These are phyloP conservation scores for Diarsia rubi DNA, from an alignment of 2,888 invertebrate genomes.

Conservation along the genomic window DNA sequence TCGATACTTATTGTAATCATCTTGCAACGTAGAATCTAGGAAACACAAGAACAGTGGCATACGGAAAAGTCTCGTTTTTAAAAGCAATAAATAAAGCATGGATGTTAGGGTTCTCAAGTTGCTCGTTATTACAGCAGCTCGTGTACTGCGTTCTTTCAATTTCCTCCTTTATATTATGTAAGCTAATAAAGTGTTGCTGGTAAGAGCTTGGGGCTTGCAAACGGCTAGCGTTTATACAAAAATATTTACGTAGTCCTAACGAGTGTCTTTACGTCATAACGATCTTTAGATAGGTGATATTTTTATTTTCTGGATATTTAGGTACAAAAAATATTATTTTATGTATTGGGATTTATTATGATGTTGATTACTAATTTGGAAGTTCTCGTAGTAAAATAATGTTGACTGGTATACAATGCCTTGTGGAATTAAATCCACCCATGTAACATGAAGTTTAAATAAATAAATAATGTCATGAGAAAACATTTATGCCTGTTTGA, in stretches of 20 bases:
- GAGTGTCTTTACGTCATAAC: background rate
- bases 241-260: slow-evolving; percentile 9
- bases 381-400: background rate
- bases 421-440: no score
- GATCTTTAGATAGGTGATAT: background rate
- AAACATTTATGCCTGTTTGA: background rate
- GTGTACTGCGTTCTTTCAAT: slow-evolving; percentile 47
- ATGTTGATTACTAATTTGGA: background rate
- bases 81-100: slow-evolving; percentile 36
- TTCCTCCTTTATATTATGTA: slow-evolving; percentile 26
- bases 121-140: slow-evolving; percentile 28
- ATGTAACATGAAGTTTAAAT: no score
- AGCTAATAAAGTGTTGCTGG: slow-evolving; percentile 30
- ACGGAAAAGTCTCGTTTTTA: background rate
- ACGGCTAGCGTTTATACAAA: slow-evolving; percentile 6
- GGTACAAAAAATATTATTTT: background rate
- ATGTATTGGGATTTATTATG: background rate
- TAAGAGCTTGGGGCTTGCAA: slow-evolving; percentile 15
- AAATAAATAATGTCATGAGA: background rate
- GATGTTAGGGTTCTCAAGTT: slow-evolving; percentile 24
- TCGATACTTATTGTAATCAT: slow-evolving; percentile 19
- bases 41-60: background rate
- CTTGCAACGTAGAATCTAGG: background rate
- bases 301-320: background rate
- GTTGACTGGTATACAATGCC: no score